Base-by-base conservation (phyloP, 2,888 invertebrate species). In the Tortrix viridana region DNA sequence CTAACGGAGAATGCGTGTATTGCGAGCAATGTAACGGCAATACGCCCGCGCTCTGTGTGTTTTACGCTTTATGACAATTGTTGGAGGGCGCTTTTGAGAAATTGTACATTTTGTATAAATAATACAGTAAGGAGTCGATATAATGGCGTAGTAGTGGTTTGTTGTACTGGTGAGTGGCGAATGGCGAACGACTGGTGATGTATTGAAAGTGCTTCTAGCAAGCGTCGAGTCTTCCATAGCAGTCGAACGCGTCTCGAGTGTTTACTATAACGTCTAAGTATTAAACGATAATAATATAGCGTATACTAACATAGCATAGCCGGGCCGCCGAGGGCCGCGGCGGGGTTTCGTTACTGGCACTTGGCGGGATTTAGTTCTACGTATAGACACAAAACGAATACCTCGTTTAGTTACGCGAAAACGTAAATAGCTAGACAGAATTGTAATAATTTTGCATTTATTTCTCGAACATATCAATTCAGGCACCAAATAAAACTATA, bases 221-320 rank as follows among this genome's bases (percentile, higher is more conserved):
- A 91, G 92, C 90, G 89, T 88, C 84, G 86, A 86, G 92, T 92
- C 92, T 92, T 92, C 92, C 92, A 92, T 89, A 91, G 86, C 91
- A 89, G 91, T 91, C 90, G 88, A 79, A 75, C 88, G 88, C 89
- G 81, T 78, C 72, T 74, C 73, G 83, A 76, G 81, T 85, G 84
- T 88, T 83, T 85, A 86, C 84, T 88, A 85, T 89, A 85, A 88
- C 82, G 75, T 83, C 81, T 91, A 92, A 91, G 91, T 90, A 92
- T 89, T 90, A 90, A 88, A 86, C 79, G 88, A 92, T 91, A 91
- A 90, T 91, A 89, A 89, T 62, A 67, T 91, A 91, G 89, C 78
- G 84, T 89, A 86, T 88, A 88, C 85, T 85, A 88, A 81, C 74
- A 81, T 88, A 90, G 88, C 74, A 81, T 89, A 89, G 86, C 82